Percentiles rank a stretch among this genome's conserved stretches.
Evolutionary conservation across 2,113 vertebrate species (phyloP).

Genomic region (Zosterops borbonicus): DNA sequence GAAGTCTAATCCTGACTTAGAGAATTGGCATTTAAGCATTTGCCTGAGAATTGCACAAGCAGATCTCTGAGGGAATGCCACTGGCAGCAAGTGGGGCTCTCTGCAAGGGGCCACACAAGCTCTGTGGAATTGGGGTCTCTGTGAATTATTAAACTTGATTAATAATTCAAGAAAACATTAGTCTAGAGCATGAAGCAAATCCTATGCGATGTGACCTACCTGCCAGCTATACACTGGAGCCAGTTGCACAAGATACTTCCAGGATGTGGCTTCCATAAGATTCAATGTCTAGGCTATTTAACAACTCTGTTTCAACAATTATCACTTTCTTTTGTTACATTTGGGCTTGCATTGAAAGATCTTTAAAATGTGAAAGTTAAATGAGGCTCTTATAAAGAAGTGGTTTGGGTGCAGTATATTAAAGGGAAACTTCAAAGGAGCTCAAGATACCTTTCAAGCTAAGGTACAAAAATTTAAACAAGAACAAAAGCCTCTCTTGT

Average conservation of each 20-base stretch:
- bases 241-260: background rate
- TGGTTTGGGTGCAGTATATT: slow-evolving; percentile 56
- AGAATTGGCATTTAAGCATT: background rate
- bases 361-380: slow-evolving; percentile 63
- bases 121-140: background rate
- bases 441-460: slow-evolving; percentile 63
- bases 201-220: background rate
- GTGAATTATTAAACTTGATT: slow-evolving; percentile 49
- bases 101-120: background rate
- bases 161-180: slow-evolving; percentile 47
- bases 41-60: background rate
- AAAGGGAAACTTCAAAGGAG: slow-evolving; percentile 64
- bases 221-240: background rate
- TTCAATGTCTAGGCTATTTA: background rate
- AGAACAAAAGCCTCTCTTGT: slow-evolving; percentile 63
- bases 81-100: background rate
- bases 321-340: slow-evolving; percentile 43
- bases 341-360: slow-evolving; percentile 42
- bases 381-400: slow-evolving; percentile 58
- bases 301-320: slow-evolving; percentile 23
- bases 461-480: slow-evolving; percentile 61
- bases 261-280: background rate
- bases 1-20: background rate
- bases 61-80: background rate
- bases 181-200: slow-evolving; percentile 25